Evolutionary conservation across 2,888 invertebrate species (phyloP), one percentile per base, ranked within the genome.

Genomic region (Nephrotoma guestfalica): DNA sequence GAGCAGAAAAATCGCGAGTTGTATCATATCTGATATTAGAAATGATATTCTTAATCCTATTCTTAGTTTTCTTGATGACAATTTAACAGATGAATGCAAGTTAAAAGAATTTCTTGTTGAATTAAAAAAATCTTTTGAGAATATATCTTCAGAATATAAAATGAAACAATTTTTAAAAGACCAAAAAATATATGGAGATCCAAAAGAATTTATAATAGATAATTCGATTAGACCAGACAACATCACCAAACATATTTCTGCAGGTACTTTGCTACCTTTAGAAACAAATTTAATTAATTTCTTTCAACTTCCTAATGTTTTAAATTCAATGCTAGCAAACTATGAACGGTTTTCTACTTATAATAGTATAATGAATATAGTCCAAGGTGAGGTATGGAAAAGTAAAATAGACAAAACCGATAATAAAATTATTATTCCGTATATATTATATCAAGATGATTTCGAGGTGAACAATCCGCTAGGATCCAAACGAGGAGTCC

Each of bases 361-460:
- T 85, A 83, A 15, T 42, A n/a, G 86, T 83, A 83, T 87, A 47
- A 45, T 13, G 15, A 87, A 87, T 51, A 86, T 87, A 30, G 57
- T 87, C 11, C 87, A 87, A 11, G 85, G 86, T 30, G 40, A 15
- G 11, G 42, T 57, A 0, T 87, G 87, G 87, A 71, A 87, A 86
- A 57, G 83, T 11, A 87, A 87, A 86, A 47, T 11, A 13, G 30
- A 11, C 4, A 40, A 42, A 15, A 45, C 45, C 3, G 41, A 2
- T 45, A 47, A 57, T n/a, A 87, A 87, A 86, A 84, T 30, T 40
- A 42, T 86, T 40, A 84, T 86, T 51, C 86, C 87, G 4, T 87
- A 87, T 86, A 87, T 87, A 11, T 41, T 86, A 41, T 87, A 87
- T 84, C 87, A 87, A 41, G 87, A 87, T 43, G 86, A 87, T 47